phyloP scores from a whole-genome alignment of 1,140 invertebrate genomes.

The Apis mellifera region DNA sequence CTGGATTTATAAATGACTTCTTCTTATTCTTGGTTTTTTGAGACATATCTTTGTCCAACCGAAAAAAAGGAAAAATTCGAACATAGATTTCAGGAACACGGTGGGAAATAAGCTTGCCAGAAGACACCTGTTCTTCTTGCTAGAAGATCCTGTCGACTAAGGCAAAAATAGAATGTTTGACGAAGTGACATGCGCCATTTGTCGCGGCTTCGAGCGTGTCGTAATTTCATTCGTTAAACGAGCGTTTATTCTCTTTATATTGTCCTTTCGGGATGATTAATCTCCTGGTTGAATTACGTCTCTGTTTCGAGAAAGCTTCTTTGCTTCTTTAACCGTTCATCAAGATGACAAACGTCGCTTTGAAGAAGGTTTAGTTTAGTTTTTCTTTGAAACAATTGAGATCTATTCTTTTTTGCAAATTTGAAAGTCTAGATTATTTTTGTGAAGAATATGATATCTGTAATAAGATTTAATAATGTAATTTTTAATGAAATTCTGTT shows the following conservation, averaged over 20 bases:
- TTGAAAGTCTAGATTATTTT: background rate
- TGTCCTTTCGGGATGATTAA: constrained; percentile 48
- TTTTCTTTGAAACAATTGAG: background rate
- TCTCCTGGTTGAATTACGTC: background rate
- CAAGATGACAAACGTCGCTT: background rate
- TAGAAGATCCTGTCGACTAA: constrained; percentile 8
- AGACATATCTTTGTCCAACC: background rate
- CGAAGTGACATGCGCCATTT: constrained; percentile 64
- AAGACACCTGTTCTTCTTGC: constrained; percentile 53
- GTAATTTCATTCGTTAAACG: constrained; percentile 70
- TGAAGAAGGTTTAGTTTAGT: background rate
- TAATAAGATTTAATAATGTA: no score
- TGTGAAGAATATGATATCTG: background rate
- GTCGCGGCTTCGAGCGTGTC: constrained; percentile 56
- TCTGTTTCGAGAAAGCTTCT: background rate
- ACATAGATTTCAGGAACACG: constrained; percentile 18
- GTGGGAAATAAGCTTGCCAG: constrained; percentile 36
- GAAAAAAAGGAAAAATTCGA: background rate
- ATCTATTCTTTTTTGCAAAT: background rate
- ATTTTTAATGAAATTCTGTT: no score
- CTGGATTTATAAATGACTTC: background rate
- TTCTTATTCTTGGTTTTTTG: background rate
- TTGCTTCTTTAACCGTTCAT: background rate
- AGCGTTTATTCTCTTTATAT: constrained; percentile 45
- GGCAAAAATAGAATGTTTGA: constrained; percentile 62